phyloP scores from a whole-genome alignment of 2,113 vertebrate species.

The Chlorodrepanis virens region DNA sequence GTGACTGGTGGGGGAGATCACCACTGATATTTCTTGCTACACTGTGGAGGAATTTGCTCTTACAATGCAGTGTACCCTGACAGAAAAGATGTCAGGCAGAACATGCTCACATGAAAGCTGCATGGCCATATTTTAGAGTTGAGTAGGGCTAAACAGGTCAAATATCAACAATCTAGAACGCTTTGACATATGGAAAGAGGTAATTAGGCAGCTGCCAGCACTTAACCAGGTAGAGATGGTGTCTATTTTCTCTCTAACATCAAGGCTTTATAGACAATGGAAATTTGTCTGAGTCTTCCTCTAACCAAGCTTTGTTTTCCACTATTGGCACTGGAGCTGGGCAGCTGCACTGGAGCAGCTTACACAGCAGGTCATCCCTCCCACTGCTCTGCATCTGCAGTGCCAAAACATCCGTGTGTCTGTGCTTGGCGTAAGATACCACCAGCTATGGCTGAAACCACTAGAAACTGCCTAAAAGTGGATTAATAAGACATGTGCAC shows the following conservation, averaged over 20 bases:
- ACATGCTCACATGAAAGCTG: neutral
- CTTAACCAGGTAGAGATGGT: neutral
- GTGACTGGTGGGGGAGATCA: neutral
- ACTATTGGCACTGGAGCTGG: neutral
- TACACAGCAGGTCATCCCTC: neutral
- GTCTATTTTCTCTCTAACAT: neutral
- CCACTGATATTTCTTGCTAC: neutral
- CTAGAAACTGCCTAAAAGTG: neutral
- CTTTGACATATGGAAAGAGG: neutral
- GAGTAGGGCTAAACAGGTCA: neutral
- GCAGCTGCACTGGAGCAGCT: neutral
- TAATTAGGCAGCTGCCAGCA: neutral
- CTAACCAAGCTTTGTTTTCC: neutral
- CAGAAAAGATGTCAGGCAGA: neutral
- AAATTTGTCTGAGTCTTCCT: neutral
- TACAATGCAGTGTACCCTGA: neutral
- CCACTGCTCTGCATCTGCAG: neutral
- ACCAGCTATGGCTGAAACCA: neutral
- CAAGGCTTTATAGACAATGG: neutral
- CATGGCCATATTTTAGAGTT: neutral
- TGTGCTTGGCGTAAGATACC: neutral
- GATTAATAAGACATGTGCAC: neutral
- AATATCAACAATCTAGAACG: neutral
- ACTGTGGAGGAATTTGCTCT: neutral
- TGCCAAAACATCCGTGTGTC: neutral